phyloP scores from a whole-genome alignment of 2,113 vertebrate species.

The Strigops habroptila region DNA sequence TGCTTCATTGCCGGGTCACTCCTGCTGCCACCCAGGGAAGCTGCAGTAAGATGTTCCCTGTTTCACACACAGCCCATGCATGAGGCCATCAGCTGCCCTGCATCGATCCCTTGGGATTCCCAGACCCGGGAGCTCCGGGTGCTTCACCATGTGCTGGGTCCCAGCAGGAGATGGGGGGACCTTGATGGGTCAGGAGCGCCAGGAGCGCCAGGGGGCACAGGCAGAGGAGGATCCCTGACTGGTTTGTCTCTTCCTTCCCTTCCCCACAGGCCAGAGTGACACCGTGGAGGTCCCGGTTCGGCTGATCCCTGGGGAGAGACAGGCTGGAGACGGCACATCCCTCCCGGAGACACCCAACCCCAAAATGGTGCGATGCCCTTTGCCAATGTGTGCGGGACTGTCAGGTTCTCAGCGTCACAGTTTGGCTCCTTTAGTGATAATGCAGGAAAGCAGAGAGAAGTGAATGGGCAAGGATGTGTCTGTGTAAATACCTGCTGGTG shows the following conservation, averaged over 20 bases:
- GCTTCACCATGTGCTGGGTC: background rate
- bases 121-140: fast-evolving
- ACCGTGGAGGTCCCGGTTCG: constrained; percentile 79
- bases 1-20: background rate
- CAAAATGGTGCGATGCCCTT: constrained; percentile 81
- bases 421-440: background rate
- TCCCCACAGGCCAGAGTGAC: constrained; percentile 73
- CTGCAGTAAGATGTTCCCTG: background rate
- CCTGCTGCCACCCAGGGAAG: background rate
- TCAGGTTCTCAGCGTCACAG: fast-evolving
- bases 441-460: background rate
- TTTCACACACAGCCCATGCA: background rate
- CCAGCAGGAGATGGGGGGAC: background rate
- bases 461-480: background rate
- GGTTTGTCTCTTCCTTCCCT: background rate
- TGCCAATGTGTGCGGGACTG: fast-evolving
- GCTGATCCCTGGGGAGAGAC: constrained; percentile 90
- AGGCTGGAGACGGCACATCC: constrained; percentile 95
- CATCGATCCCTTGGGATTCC: fast-evolving
- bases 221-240: background rate
- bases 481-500: background rate
- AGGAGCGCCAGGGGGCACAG: fast-evolving
- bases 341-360: constrained; percentile 96
- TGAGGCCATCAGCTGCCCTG: background rate
- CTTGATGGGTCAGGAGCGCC: fast-evolving